A percentile compares a stretch with the other conserved stretches of the same genome.
phyloP scores from a whole-genome alignment of 2,888 invertebrate species.

The Melanostoma mellinum region DNA sequence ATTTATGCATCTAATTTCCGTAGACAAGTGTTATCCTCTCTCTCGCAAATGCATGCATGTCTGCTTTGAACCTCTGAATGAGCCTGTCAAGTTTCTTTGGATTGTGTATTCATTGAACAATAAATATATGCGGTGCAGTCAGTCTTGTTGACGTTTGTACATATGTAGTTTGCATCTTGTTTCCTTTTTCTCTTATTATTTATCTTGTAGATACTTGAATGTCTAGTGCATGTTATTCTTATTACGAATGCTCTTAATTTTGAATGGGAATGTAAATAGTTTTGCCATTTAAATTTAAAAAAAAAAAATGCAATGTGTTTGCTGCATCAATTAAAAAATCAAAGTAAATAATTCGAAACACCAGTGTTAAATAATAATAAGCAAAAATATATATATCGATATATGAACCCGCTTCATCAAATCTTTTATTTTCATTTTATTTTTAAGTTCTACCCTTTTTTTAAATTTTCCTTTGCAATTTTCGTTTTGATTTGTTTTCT shows the following conservation, averaged over 20 bases:
- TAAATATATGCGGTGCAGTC: constrained; percentile 41
- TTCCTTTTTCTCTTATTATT: constrained; percentile 18
- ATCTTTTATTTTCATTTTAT: constrained; percentile 45
- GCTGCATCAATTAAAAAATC: constrained; percentile 50
- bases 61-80: constrained; percentile 28
- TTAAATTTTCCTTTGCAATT: constrained; percentile 38
- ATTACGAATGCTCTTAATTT: constrained; percentile 53
- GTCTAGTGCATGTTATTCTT: constrained; percentile 32
- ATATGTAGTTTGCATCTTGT: constrained; percentile 44
- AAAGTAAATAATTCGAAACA: constrained; percentile 70
- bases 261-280: constrained; percentile 51
- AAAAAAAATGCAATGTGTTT: constrained; percentile 57
- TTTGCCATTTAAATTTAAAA: constrained; percentile 10
- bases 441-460: constrained; percentile 28
- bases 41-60: constrained; percentile 46
- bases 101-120: constrained; percentile 43
- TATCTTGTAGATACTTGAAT: neutral
- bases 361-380: constrained; percentile 65
- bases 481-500: constrained; percentile 6
- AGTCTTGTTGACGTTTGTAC: constrained; percentile 16
- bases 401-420: constrained; percentile 62
- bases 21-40: constrained; percentile 40
- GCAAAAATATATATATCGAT: constrained; percentile 33
- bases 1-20: constrained; percentile 41
- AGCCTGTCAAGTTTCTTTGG: constrained; percentile 42